Evolutionary conservation across 2,888 invertebrate genomes (phyloP), one percentile per base, ranked within the genome.

Genomic region (Bembecia ichneumoniformis): DNA sequence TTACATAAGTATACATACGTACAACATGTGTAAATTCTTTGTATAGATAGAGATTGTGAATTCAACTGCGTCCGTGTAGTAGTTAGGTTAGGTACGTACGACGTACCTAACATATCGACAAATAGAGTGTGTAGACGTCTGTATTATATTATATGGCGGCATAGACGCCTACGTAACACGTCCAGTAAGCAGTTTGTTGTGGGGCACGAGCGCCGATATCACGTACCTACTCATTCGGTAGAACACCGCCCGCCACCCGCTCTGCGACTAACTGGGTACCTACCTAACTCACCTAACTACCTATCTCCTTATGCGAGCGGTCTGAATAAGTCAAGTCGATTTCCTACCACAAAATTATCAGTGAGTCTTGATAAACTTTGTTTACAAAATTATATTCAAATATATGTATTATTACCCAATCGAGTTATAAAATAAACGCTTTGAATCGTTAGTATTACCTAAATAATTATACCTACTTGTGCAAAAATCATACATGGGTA

Each of bases 171-270:
- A 83, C 83, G 77, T 83, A 84, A 82, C 80, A 78, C 78, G 81
- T 82, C 81, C 83, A 83, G 80, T 82, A 82, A 83, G 83, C 84
- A 83, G 82, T 84, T 84, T 86, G 83, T 84, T 84, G 82, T 86
- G 81, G 75, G 79, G 82, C 84, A 84, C 82, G 83, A 80, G 82
- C 81, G 79, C 79, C 77, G 81, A 78, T 82, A 82, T 82, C 80
- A 80, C 81, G 80, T 80, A 73, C 77, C 71, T 72, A 78, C 76
- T 81, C 75, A 75, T 76, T 76, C 72, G 70, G 74, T 71, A 72
- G 74, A 74, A 71, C 60, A 70, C 74, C 71, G 66, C 82, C 77
- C 77, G 73, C 82, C 76, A 71, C 78, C 77, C 79, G 76, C 76
- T 64, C 71, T 66, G 67, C 68, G 71, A 74, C 80, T 28, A 28